Evolutionary conservation across 2,888 invertebrate genomes (phyloP).

Genomic region (Heliconius hortense): DNA sequence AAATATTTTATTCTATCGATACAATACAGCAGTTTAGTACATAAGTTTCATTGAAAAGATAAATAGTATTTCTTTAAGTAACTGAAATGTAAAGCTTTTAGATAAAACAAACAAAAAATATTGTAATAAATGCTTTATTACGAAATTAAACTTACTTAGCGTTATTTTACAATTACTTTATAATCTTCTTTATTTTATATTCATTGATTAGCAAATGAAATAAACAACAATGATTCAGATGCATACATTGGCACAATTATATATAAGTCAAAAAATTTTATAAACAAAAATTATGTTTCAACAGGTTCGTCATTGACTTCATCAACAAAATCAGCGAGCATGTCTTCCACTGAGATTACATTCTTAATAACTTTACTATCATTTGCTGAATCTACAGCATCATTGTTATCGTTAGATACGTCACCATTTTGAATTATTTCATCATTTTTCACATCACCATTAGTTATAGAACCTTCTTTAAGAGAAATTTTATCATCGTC

Average conservation of each 20-base stretch:
- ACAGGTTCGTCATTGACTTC: constrained; percentile 63
- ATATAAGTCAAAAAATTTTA: not conserved
- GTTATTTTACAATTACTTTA: no score
- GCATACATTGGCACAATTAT: constrained; percentile 29
- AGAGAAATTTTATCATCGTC: not conserved
- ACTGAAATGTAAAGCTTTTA: not conserved
- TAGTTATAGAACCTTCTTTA: constrained; percentile 50
- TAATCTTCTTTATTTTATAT: no score
- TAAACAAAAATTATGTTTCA: constrained; percentile 23
- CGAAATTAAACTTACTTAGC: not conserved
- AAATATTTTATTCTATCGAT: no score
- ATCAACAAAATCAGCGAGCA: constrained; percentile 77
- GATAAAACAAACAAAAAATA: not conserved
- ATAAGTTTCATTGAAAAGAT: no score
- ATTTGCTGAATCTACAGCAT: constrained; percentile 18
- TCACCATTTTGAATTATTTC: constrained; percentile 45
- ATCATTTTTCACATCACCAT: constrained; percentile 51
- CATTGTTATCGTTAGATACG: constrained; percentile 11
- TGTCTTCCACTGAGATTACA: constrained; percentile 64
- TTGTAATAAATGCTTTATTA: constrained; percentile 11
- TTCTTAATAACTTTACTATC: constrained; percentile 46
- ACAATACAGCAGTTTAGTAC: no score
- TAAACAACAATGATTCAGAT: constrained; percentile 24
- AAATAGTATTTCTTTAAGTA: not conserved
- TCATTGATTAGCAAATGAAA: not conserved